Conservation (phyloP, 2,888 invertebrate species). For the Keiferia lycopersicella region DNA sequence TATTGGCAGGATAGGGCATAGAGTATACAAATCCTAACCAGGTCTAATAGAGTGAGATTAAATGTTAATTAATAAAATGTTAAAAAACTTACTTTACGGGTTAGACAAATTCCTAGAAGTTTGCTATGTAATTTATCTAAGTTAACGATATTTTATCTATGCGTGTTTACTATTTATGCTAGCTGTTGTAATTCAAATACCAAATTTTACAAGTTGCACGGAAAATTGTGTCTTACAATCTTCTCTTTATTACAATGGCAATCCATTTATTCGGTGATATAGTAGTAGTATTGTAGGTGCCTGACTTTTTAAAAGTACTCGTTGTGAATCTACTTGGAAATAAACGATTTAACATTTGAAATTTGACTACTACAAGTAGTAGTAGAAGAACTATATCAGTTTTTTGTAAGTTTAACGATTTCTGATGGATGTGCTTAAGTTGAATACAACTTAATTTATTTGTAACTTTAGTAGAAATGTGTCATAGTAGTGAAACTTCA, state of each 20-base stretch:
- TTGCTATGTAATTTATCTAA: neutral
- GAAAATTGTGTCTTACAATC: too few relatives aligned
- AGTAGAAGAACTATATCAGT: too few relatives aligned
- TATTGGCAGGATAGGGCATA: neutral
- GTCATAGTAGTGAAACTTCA: neutral
- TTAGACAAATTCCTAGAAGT: neutral
- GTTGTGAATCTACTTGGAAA: too few relatives aligned
- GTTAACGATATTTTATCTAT: neutral
- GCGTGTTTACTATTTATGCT: neutral
- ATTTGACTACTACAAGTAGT: too few relatives aligned
- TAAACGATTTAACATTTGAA: too few relatives aligned
- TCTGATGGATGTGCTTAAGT: too few relatives aligned
- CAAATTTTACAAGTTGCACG: too few relatives aligned
- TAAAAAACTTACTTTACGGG: slow-evolving; percentile 5
- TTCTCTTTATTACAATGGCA: too few relatives aligned
- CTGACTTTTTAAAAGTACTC: too few relatives aligned
- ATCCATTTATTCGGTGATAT: too few relatives aligned
- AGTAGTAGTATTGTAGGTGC: too few relatives aligned
- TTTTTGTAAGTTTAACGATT: too few relatives aligned
- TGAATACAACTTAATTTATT: neutral
- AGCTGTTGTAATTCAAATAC: neutral
- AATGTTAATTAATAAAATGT: neutral
- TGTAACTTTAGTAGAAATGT: neutral
- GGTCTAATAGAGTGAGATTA: neutral
- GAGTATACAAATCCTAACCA: neutral